A percentile compares a stretch with the other conserved stretches of the same genome.
phyloP scores from a whole-genome alignment of 2,113 vertebrate genomes.

The Anhinga anhinga region DNA sequence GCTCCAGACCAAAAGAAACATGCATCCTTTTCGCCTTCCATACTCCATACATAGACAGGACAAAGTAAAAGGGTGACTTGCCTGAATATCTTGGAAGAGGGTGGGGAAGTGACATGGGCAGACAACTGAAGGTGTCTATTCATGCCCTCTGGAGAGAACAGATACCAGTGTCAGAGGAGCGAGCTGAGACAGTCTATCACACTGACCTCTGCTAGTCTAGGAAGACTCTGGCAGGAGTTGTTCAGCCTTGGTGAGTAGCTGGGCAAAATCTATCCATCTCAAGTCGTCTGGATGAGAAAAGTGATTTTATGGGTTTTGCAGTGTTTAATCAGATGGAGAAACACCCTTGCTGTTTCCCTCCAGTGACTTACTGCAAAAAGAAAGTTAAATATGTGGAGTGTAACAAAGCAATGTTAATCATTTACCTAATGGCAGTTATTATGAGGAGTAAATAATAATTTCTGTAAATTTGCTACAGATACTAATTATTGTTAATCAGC shows the following conservation, averaged over 20 bases:
- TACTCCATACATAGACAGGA: neutral
- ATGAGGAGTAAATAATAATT: neutral
- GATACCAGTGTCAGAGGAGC: neutral
- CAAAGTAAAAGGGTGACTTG: neutral
- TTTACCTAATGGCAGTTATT: neutral
- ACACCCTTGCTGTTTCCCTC: neutral
- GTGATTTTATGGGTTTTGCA: neutral
- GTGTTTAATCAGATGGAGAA: neutral
- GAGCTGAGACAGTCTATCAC: neutral
- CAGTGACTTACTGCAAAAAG: neutral
- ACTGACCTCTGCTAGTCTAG: neutral
- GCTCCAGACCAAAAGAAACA: neutral
- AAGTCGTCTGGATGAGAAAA: neutral
- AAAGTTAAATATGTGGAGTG: neutral
- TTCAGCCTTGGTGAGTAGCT: neutral
- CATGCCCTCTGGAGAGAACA: neutral
- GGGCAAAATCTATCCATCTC: neutral
- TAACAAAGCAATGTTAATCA: neutral
- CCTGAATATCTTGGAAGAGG: neutral
- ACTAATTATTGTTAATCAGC: slow-evolving; percentile 4
- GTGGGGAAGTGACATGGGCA: neutral
- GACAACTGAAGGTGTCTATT: neutral
- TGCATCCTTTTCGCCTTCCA: neutral
- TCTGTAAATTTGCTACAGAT: neutral
- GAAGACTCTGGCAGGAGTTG: neutral